Evolutionary conservation across 2,888 invertebrate genomes (phyloP).

Genomic region (Brachypalpus laphriformis): DNA sequence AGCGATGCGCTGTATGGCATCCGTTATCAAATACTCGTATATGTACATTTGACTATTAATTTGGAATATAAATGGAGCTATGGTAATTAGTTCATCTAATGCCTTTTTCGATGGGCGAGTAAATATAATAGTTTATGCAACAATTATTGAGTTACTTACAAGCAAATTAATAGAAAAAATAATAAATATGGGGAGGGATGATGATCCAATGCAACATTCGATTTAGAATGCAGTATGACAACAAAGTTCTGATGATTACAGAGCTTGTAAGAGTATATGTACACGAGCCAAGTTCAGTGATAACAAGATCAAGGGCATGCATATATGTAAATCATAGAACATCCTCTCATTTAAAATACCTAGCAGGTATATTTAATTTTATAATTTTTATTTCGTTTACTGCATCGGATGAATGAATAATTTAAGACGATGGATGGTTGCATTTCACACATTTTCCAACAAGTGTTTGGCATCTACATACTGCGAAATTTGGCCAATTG

Average conservation of each 20-base stretch:
- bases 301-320: background rate
- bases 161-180: background rate
- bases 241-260: background rate
- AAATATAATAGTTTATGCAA: background rate
- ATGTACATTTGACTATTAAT: background rate
- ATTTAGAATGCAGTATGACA: background rate
- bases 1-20: background rate
- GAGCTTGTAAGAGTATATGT: background rate
- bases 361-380: too few relatives aligned
- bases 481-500: background rate
- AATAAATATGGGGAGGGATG: background rate
- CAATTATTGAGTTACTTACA: too few relatives aligned
- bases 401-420: background rate
- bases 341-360: background rate
- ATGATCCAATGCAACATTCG: background rate
- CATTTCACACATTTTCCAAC: background rate
- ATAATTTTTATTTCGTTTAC: background rate
- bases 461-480: background rate
- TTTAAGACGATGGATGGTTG: background rate
- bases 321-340: background rate
- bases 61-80: background rate
- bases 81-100: background rate
- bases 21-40: background rate
- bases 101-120: background rate
- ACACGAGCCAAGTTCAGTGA: background rate